Conservation (phyloP, 2,888 invertebrate species). For the Petrolisthes manimaculis region DNA sequence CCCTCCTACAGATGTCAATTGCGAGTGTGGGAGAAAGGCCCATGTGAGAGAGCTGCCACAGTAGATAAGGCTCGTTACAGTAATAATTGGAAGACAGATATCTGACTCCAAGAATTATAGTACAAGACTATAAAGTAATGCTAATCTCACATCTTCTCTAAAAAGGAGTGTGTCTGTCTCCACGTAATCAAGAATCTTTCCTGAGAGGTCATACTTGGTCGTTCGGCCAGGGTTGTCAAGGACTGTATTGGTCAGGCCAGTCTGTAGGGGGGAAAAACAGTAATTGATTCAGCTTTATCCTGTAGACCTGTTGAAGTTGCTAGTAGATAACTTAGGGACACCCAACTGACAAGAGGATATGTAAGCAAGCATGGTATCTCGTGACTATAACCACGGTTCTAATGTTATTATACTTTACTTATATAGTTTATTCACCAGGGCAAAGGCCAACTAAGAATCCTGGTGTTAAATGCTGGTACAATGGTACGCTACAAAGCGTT, state of each 20-base stretch:
- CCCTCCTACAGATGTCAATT: no score
- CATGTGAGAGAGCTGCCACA: no score
- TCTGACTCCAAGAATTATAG: no score
- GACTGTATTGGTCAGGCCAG: constrained; percentile 88
- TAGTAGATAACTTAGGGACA: background rate
- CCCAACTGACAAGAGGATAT: background rate
- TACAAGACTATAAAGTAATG: no score
- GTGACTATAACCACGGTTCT: background rate
- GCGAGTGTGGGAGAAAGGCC: no score
- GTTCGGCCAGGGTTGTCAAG: constrained; percentile 92
- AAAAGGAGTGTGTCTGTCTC: constrained; percentile 87
- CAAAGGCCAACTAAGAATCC: no score
- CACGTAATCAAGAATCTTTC: constrained; percentile 83
- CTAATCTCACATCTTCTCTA: constrained; percentile 74
- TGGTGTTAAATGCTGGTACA: no score
- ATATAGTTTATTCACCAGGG: no score
- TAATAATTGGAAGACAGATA: no score
- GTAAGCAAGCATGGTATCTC: background rate
- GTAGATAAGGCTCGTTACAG: no score
- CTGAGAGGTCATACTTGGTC: constrained; percentile 81
- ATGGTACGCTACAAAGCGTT: background rate
- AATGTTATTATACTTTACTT: no score
- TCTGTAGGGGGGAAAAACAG: constrained; percentile 73
- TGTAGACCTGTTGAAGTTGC: background rate
- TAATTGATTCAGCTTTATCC: background rate